Evolutionary conservation across 2,113 vertebrate species (phyloP).

Genomic region (Protobothrops flavoviridis): DNA sequence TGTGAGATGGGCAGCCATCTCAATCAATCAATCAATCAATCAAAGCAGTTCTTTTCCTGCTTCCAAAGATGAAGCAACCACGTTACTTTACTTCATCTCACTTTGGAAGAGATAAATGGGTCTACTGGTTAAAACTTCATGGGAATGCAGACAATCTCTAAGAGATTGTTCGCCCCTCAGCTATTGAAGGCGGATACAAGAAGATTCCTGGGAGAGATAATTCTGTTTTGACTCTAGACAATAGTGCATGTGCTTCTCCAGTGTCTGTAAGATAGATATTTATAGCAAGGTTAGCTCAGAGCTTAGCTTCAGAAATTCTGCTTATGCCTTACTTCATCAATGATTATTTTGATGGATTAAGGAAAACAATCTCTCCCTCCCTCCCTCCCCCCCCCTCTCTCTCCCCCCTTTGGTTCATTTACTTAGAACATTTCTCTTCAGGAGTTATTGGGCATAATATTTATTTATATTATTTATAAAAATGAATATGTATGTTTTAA

Average conservation of each 20-base stretch:
- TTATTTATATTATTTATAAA: no score
- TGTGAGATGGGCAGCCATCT: neutral
- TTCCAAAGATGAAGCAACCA: neutral
- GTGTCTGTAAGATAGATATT: neutral
- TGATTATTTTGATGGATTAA: neutral
- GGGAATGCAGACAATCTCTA: neutral
- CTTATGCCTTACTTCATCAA: neutral
- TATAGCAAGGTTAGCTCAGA: neutral
- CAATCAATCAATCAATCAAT: neutral
- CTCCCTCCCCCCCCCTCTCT: no score
- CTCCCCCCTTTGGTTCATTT: neutral
- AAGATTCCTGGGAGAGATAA: no score
- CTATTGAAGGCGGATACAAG: neutral
- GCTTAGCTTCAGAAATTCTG: neutral
- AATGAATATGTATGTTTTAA: neutral
- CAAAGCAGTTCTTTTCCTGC: neutral
- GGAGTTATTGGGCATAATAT: neutral
- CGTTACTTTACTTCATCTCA: neutral
- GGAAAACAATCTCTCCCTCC: neutral
- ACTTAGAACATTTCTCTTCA: neutral
- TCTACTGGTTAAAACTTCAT: neutral
- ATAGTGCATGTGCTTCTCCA: neutral
- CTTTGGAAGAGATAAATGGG: neutral
- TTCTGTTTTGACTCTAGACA: neutral
- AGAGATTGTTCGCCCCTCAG: neutral